Base-by-base conservation (phyloP, 2,797 vertebrate genomes). In the Chaunax sp. region DNA sequence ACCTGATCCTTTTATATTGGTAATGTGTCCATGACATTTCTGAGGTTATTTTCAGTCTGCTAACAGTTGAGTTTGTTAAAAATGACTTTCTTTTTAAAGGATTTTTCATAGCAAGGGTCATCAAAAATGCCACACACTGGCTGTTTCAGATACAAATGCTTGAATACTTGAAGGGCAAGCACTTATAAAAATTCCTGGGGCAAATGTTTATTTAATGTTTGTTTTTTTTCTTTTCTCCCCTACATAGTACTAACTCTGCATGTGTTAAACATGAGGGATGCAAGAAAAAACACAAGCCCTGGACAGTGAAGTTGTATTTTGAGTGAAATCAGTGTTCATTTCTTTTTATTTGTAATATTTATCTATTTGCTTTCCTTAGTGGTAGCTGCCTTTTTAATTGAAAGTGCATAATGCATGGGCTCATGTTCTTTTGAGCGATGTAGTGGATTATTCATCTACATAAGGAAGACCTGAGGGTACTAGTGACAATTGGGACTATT, bases 131-230 rank as follows among this genome's bases (percentile, higher is more conserved):
- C 80, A 87, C 89, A 86, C 56, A 57, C 28, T 76, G 81, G 83
- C 80, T 59, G 33, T 81, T 80, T 77, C 35, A 30, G 67, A 87
- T 75, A 69, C 71, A 71, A 86, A 80, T 40, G 82, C 84, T 81
- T 90, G 84, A 89, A 90, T 92, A 93, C 92, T 94, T 94, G 89
- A 94, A 93, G 84, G 88, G 84, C 80, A 81, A 94, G 90, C 92
- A 90, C 88, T 92, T 93, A 89, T 87, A 88, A 83, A 87, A 69
- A 81, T 80, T 85, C 54, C 72, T 78, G 28, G 57, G 75, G 55
- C 18, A 63, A 60, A 64, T 59, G 33, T 78, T 58, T 43, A 25
- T 40, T 50, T 50, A 25, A 46, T 84, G 14, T 60, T 45, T 52
- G 45, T 56, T 54, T 85, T 10, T 49, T 15, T 58, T 37, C 6